Evolutionary conservation across 2,888 invertebrate genomes (phyloP), one percentile per base, ranked within the genome.

Genomic region (Ectemnius lituratus): DNA sequence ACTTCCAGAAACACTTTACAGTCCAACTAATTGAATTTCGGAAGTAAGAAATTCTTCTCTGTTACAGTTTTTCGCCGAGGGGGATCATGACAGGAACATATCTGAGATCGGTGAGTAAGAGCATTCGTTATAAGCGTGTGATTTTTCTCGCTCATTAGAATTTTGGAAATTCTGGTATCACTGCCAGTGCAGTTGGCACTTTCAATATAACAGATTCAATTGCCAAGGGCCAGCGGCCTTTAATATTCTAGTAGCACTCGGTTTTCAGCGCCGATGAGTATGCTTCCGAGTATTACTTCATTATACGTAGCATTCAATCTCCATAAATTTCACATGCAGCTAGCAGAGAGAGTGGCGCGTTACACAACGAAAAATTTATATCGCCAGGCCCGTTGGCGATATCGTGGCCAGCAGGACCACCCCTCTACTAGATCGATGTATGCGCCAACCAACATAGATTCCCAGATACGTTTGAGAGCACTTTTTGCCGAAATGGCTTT

Each of bases 41-140:
- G 6, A 37, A 37, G 8, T 37, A 37, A 37, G 8, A 11, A 37
- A 16, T 5, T 14, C 16, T 73, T 84, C 88, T 88, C 81, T 90
- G 79, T 92, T 92, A 67, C 90, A 93, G 93, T 93, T 93, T 89
- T 92, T 92, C 86, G 92, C 92, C 92, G 92, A 92, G 92, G 92
- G 91, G 90, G 92, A 92, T 92, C 92, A 93, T 93, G 93, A 93
- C 93, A 92, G 91, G 89, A 92, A 91, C 82, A 91, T 91, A 86
- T 92, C 92, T 86, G 92, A 92, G 89, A 91, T 92, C 88, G 93
- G 93, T 93, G 91, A 93, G 93, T 92, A 84, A 68, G 70, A 71
- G 62, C 67, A 69, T 37, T 37, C 47, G 47, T 5, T 23, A 23
- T 23, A 47, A 47, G n/a, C 47, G 47, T 4, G 2, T 5, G 6